These are phyloP conservation scores for Apeltes quadracus DNA, from an alignment of 2,113 vertebrate genomes.

Conservation along the genomic window DNA sequence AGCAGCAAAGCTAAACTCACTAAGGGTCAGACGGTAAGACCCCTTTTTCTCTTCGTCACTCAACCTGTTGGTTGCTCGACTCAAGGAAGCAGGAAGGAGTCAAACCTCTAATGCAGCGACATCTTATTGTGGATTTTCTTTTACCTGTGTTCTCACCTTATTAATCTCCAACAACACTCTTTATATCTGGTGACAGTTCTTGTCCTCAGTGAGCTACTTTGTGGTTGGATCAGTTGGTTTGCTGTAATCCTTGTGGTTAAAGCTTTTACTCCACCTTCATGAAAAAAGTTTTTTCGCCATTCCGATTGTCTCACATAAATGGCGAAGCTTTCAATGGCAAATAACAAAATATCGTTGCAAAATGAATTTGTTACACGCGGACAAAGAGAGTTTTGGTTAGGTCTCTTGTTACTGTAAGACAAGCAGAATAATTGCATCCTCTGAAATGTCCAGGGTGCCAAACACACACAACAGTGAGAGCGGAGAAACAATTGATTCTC, in stretches of 20 bases:
- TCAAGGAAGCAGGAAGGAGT: constrained; percentile 6
- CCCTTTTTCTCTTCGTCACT: not conserved
- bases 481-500: not conserved
- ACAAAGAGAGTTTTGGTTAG: no score
- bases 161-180: not conserved
- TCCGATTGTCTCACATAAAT: not conserved
- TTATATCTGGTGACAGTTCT: not conserved
- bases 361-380: no score
- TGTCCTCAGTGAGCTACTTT: not conserved
- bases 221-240: not conserved
- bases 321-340: not conserved
- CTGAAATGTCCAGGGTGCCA: not conserved
- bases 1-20: constrained; percentile 13
- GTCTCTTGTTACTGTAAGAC: no score
- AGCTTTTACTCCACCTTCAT: not conserved
- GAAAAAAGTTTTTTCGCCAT: not conserved
- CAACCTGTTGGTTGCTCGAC: not conserved
- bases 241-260: not conserved
- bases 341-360: not conserved
- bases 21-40: constrained; percentile 1
- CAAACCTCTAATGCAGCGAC: not conserved
- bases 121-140: not conserved
- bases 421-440: no score
- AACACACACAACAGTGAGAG: not conserved
- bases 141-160: not conserved